Base-by-base conservation (phyloP, 2,797 vertebrate genomes). In the Anguilla marmorata region DNA sequence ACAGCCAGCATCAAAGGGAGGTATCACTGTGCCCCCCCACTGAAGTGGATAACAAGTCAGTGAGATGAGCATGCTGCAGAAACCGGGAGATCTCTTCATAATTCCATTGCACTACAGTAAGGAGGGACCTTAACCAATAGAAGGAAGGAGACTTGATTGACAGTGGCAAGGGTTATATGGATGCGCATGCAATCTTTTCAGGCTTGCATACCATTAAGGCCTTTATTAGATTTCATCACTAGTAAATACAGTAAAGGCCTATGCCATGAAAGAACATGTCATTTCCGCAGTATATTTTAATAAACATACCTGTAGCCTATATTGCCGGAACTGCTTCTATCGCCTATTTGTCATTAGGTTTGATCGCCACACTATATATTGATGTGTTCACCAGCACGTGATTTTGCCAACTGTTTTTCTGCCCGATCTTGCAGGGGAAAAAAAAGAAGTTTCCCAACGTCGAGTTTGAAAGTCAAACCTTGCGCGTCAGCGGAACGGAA, bases 401-500 rank as follows among this genome's bases (percentile, higher is more conserved):
- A 84, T 84, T 52, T 30, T 58, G 27, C 50, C 2, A 52, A 85
- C 54, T 8, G 88, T 80, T 48, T 88, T 63, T 88, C 50, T 66
- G 69, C 79, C 24, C 48, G 69, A 60, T 52, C 50, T 85, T 87
- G 69, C 84, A 60, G 92, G 24, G 2, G 9, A 45, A 45, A 12
- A 21, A 45, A 45, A 84, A 54, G 91, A 92, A 93, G 92, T 92
- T 88, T 93, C 93, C 93, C 91, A 91, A 33, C 80, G 84, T 27
- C 27, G 72, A 76, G 84, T 90, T 88, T 89, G 89, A 93, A 93
- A 93, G 92, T 93, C 91, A 88, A 91, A 91, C 90, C 92, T 90
- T 91, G 93, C 91, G 90, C 91, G 92, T 30, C 90, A 93, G 93
- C 94, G 94, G 93, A 95, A 95, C 92, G 91, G 91, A 93, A 92